Base-by-base conservation (phyloP, 2,113 vertebrate genomes). In the Carassius auratus region DNA sequence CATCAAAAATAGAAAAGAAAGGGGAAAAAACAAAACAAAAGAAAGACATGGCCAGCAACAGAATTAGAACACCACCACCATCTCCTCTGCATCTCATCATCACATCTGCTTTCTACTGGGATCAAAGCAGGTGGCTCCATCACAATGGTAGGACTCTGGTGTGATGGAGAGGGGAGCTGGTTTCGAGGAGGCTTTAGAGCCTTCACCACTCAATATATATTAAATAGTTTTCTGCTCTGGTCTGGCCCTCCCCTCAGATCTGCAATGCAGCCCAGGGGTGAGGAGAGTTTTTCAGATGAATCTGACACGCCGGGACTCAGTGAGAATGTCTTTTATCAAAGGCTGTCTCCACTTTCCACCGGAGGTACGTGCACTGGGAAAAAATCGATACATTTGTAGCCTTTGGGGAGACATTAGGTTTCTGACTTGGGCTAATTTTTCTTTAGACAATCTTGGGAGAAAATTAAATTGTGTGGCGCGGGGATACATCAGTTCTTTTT, bases 321-420 rank as follows among this genome's bases (percentile, higher is more conserved):
- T 36, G 48, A 57, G 77, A 73, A 19, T 59, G 73, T 59, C 69
- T 77, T 88, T 86, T 85, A 88, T 86, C 85, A 86, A 84, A 86
- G 48, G 42, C 71, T 33, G 74, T 84, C 81, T 59, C 33, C 8
- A 30, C 33, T 19, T 76, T 62, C 68, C 73, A 76, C 57, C 30
- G 7, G 68, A 30, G 26, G 52, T 14, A 17, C 8, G 5, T 26
- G 42, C 17, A 5, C 8, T 26, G 74, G 23, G 55, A 17, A 13
- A 17, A 26, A 62, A 84, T 52, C 45, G 45, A 79, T 66, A 78
- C 48, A 77, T 78, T 45, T 64, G 83, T 87, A 64, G 74, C 79
- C 78, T 86, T 75, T 69, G 38, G 85, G 79, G 79, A 75, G 38
- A 82, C 79, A 86, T 52, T 57, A 50, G 42, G 26, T 36, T 73